Percentiles rank a stretch among this genome's conserved stretches.
These are phyloP conservation scores for Trogon melanurus DNA, from an alignment of 2,113 vertebrate species.

Conservation along the genomic window DNA sequence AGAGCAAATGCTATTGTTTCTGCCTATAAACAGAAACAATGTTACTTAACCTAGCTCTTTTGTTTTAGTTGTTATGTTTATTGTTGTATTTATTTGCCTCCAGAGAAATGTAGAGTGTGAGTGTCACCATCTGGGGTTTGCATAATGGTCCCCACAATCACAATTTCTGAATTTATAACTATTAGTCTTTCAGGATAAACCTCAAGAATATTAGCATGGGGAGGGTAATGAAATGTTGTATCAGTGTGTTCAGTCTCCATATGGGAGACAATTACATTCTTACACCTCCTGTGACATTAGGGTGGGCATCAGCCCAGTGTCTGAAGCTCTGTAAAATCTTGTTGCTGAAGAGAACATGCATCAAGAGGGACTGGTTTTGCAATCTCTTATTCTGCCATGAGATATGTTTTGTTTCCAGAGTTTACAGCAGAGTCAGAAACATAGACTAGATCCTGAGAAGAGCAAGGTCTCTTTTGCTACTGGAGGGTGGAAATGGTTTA, in stretches of 20 bases:
- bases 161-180: neutral
- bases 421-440: neutral
- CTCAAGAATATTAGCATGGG: neutral
- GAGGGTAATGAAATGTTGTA: neutral
- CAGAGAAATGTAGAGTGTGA: neutral
- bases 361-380: neutral
- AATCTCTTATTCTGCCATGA: neutral
- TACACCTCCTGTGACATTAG: neutral
- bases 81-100: neutral
- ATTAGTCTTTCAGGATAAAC: neutral
- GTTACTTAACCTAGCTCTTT: neutral
- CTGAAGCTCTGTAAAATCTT: neutral
- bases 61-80: neutral
- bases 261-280: no score
- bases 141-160: neutral
- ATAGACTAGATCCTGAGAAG: neutral
- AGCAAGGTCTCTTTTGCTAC: neutral
- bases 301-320: neutral
- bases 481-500: neutral
- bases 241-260: neutral
- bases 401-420: accelerated
- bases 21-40: neutral
- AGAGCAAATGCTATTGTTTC: neutral
- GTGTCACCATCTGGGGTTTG: accelerated
- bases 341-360: neutral